Percentiles rank a stretch among this genome's conserved stretches.
These are phyloP conservation scores for Rhynchomys soricoides DNA, from an alignment of 2,113 vertebrate genomes.

Conservation along the genomic window DNA sequence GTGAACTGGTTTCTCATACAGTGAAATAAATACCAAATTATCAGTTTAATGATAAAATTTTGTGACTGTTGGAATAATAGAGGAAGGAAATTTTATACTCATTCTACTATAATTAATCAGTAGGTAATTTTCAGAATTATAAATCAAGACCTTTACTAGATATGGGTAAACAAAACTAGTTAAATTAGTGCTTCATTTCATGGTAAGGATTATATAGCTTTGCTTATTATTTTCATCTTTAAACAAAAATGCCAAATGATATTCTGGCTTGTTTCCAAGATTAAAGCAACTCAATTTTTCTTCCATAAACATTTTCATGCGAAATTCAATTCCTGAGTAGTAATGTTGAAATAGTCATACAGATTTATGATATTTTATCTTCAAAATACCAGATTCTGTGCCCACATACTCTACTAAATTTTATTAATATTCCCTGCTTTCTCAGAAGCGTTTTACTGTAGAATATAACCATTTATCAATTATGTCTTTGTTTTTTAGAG, in stretches of 20 bases:
- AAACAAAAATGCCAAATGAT: background rate
- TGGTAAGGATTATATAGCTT: background rate
- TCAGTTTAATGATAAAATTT: background rate
- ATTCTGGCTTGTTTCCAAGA: background rate
- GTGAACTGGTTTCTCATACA: background rate
- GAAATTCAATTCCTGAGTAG: slow-evolving; percentile 45
- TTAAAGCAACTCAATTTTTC: slow-evolving; percentile 48
- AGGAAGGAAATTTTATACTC: background rate
- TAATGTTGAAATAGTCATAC: slow-evolving; percentile 8
- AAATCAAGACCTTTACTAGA: slow-evolving; percentile 21
- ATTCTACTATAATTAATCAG: background rate
- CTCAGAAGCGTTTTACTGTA: slow-evolving; percentile 27
- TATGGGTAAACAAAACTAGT: slow-evolving; percentile 12
- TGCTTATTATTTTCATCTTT: slow-evolving; percentile 34
- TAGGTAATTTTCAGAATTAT: slow-evolving; percentile 47
- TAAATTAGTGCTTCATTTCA: slow-evolving; percentile 2
- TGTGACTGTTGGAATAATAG: background rate
- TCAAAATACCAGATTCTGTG: background rate
- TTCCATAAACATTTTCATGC: background rate
- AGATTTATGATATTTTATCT: background rate
- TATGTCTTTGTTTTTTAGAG: slow-evolving; percentile 86
- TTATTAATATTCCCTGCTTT: slow-evolving; percentile 34
- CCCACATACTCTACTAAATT: background rate
- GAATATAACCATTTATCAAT: slow-evolving; percentile 3
- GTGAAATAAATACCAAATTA: background rate